These are phyloP conservation scores for Bos javanicus DNA, from an alignment of 2,113 vertebrate species.

Conservation along the genomic window DNA sequence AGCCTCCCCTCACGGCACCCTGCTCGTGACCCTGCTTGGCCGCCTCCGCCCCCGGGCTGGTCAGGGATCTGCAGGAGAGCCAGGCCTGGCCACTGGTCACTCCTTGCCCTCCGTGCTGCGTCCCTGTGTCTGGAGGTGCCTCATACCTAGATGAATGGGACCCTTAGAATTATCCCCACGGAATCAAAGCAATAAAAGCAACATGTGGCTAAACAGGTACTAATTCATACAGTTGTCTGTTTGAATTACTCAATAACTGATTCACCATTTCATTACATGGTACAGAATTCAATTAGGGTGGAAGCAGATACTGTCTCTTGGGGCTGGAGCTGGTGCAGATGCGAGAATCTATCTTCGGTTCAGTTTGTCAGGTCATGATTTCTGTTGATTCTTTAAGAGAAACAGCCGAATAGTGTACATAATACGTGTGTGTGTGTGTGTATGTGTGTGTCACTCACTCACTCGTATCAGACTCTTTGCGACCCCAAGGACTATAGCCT, in stretches of 20 bases:
- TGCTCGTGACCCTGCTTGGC: background rate
- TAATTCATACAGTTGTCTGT: constrained; percentile 68
- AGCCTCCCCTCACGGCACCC: background rate
- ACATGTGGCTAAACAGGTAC: constrained; percentile 34
- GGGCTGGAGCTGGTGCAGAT: constrained; percentile 64
- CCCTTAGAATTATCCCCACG: background rate
- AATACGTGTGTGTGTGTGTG: background rate
- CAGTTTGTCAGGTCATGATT: constrained; percentile 66
- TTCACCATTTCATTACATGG: constrained; percentile 76
- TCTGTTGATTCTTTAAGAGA: constrained; percentile 59
- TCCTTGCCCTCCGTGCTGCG: background rate
- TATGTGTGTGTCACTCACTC: background rate
- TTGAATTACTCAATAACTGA: constrained; percentile 76
- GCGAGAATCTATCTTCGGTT: constrained; percentile 64
- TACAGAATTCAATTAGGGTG: constrained; percentile 75
- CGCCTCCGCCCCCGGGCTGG: rapidly evolving
- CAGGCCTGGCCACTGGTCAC: background rate
- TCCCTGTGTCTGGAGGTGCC: background rate
- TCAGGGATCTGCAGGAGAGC: background rate
- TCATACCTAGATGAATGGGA: background rate
- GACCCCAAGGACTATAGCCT: background rate
- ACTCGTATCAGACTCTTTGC: background rate
- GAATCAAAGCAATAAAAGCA: constrained; percentile 16
- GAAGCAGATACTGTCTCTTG: constrained; percentile 74
- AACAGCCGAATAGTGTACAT: background rate